These are phyloP conservation scores for Sakesphorus luctuosus DNA, from an alignment of 2,113 vertebrate species.

Conservation along the genomic window DNA sequence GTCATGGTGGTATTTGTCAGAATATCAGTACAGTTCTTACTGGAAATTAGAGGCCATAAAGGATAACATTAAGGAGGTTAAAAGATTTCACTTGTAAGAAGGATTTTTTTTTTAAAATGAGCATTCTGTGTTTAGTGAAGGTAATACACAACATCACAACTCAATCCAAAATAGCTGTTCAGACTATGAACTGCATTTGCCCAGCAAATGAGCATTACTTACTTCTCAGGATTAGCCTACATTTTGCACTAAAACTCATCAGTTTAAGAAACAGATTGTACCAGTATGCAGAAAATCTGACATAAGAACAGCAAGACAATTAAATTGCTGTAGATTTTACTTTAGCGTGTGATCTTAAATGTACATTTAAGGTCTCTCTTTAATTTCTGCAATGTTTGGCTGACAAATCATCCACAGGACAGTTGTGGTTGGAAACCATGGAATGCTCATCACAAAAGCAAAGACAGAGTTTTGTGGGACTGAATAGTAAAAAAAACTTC, in stretches of 20 bases:
- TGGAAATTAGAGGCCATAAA: not conserved
- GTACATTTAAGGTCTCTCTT: not conserved
- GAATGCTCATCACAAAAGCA: not conserved
- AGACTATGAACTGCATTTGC: not conserved
- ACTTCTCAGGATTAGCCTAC: not conserved
- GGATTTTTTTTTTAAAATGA: not conserved
- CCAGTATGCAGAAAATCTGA: slow-evolving; percentile 19
- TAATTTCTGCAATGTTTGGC: not conserved
- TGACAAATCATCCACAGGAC: not conserved
- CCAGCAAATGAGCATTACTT: not conserved
- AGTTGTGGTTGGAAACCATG: not conserved
- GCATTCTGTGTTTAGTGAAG: not conserved
- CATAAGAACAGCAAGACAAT: slow-evolving; percentile 22
- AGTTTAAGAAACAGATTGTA: slow-evolving; percentile 42
- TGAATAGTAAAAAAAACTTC: not conserved
- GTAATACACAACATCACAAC: not conserved
- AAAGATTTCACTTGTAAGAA: not conserved
- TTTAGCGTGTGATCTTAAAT: slow-evolving; percentile 2
- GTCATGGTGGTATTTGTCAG: not conserved
- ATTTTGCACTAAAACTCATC: not conserved
- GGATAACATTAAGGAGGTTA: not conserved
- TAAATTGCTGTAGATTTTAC: slow-evolving; percentile 24
- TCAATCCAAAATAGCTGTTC: not conserved
- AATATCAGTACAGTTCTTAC: not conserved
- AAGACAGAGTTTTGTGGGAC: not conserved